These are phyloP conservation scores for Scaptodrosophila latifasciaeformis DNA, from an alignment of 2,888 invertebrate species.

Conservation along the genomic window DNA sequence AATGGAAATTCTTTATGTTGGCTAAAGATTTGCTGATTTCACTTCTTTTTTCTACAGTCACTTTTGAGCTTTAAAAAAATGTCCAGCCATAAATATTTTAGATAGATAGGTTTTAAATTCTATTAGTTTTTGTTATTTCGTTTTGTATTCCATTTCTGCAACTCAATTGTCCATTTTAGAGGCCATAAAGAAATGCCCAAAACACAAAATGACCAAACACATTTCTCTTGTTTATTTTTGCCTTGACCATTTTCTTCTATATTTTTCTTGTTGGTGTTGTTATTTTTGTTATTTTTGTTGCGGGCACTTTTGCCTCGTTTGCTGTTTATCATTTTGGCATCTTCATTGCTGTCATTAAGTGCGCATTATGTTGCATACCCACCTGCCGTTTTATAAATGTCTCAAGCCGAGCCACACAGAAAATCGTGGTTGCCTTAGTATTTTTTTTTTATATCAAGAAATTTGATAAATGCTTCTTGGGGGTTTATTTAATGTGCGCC, in stretches of 20 bases:
- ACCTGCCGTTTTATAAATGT: slow-evolving; percentile 64
- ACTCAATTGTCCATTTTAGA: not conserved
- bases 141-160: not conserved
- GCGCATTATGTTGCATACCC: slow-evolving; percentile 51
- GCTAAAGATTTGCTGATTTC: no score
- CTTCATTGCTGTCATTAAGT: slow-evolving; percentile 70
- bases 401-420: slow-evolving; percentile 27
- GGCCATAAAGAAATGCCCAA: not conserved
- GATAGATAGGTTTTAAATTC: not conserved
- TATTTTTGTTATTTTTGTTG: slow-evolving; percentile 13
- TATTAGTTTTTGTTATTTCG: slow-evolving; percentile 1
- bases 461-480: slow-evolving; percentile 66
- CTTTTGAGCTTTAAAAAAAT: no score
- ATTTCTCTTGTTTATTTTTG: slow-evolving; percentile 42
- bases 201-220: slow-evolving; percentile 48
- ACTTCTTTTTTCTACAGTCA: no score
- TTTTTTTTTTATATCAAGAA: slow-evolving; percentile 58
- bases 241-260: not conserved
- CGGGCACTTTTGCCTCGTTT: slow-evolving; percentile 40
- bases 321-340: slow-evolving; percentile 69
- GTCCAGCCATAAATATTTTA: no score
- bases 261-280: slow-evolving; percentile 27
- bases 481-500: slow-evolving; percentile 66
- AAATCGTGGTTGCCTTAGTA: no score
- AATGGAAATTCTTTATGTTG: no score